These are phyloP conservation scores for Hemitrygon akajei DNA, from an alignment of 2,797 vertebrate species.

Conservation along the genomic window DNA sequence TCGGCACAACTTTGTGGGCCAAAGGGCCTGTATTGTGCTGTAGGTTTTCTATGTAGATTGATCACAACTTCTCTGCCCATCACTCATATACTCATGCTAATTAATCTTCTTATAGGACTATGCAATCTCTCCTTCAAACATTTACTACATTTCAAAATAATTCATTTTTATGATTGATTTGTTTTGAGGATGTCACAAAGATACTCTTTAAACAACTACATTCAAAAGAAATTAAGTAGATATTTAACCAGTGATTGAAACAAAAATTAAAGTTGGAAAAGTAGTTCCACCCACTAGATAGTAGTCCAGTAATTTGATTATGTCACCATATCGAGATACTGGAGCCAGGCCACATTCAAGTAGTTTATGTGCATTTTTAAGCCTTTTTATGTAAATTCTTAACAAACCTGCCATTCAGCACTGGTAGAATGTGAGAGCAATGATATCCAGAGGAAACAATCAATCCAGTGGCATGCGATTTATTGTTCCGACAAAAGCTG, in stretches of 20 bases:
- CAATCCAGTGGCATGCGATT: constrained; percentile 63
- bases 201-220: not conserved
- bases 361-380: not conserved
- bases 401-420: constrained; percentile 83
- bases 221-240: not conserved
- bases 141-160: not conserved
- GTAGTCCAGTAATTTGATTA: too few relatives aligned
- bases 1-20: too few relatives aligned
- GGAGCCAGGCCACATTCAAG: not conserved
- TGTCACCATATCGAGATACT: too few relatives aligned
- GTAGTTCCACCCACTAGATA: too few relatives aligned
- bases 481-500: constrained; percentile 76
- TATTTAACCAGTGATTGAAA: not conserved
- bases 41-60: too few relatives aligned
- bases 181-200: not conserved
- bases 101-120: not conserved
- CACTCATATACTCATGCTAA: not conserved
- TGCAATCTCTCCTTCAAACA: not conserved
- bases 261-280: not conserved
- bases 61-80: not conserved
- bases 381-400: not conserved
- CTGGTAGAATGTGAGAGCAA: constrained; percentile 84
- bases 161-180: too few relatives aligned
- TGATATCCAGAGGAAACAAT: constrained; percentile 87
- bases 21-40: too few relatives aligned